Evolutionary conservation across 2,888 invertebrate genomes (phyloP).

Genomic region (Plagodis dolabraria): DNA sequence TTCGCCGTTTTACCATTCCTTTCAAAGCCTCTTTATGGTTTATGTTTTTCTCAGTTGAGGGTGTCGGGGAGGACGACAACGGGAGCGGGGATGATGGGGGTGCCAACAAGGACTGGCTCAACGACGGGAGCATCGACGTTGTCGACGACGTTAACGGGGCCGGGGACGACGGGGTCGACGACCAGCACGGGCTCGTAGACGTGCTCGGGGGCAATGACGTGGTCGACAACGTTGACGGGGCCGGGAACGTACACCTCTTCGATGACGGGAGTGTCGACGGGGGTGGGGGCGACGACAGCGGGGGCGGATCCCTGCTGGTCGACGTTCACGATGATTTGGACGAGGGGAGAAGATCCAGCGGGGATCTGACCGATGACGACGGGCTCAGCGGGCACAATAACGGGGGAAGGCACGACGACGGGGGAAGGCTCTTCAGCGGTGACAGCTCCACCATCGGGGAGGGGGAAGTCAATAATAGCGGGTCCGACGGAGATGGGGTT

Average conservation of each 20-base stretch:
- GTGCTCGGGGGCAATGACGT: constrained; percentile 23
- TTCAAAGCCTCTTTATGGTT: too few relatives aligned
- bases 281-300: constrained; percentile 18
- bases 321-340: constrained; percentile 53
- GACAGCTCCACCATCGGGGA: constrained; percentile 33
- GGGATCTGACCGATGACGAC: constrained; percentile 31
- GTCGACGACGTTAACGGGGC: background rate
- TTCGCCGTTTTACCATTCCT: too few relatives aligned
- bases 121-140: too few relatives aligned
- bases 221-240: constrained; percentile 29
- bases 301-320: constrained; percentile 26
- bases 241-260: constrained; percentile 29
- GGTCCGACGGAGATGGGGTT: constrained; percentile 44
- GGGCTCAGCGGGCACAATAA: constrained; percentile 21
- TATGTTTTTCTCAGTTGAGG: constrained; percentile 36
- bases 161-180: background rate
- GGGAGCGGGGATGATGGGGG: background rate
- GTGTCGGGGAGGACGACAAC: background rate
- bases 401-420: constrained; percentile 11
- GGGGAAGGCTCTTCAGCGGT: constrained; percentile 15
- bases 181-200: constrained; percentile 10
- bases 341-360: constrained; percentile 34
- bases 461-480: constrained; percentile 42
- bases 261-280: constrained; percentile 23
- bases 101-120: too few relatives aligned